Conservation (phyloP, 2,797 vertebrate species). For the Philypnodon macrostomus region DNA sequence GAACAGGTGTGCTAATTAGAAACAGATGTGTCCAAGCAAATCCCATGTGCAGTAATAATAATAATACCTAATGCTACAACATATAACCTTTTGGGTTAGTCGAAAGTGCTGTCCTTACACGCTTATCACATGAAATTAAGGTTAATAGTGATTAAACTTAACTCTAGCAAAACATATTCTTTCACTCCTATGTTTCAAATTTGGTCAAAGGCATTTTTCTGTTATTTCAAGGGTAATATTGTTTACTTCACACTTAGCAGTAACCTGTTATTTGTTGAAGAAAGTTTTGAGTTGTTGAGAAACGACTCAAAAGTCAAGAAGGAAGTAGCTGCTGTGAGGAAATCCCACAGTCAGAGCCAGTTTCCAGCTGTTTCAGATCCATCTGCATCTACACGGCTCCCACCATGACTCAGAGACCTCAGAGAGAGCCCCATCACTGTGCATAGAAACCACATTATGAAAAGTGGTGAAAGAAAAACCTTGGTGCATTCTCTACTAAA, state of each 20-base stretch:
- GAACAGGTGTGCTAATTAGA: constrained; percentile 59
- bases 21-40: constrained; percentile 52
- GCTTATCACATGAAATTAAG: too few relatives aligned
- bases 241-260: too few relatives aligned
- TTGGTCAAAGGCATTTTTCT: too few relatives aligned
- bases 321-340: constrained; percentile 24
- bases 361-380: constrained; percentile 55
- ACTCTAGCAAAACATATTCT: too few relatives aligned
- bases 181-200: too few relatives aligned
- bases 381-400: constrained; percentile 43
- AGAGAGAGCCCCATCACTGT: constrained; percentile 51
- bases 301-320: constrained; percentile 4
- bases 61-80: not conserved
- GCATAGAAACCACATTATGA: constrained; percentile 1
- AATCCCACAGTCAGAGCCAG: constrained; percentile 42
- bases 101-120: too few relatives aligned
- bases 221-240: too few relatives aligned
- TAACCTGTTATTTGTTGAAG: too few relatives aligned
- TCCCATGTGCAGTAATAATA: constrained; percentile 40
- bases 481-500: not conserved
- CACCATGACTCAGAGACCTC: constrained; percentile 49
- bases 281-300: not conserved
- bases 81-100: too few relatives aligned
- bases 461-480: constrained; percentile 2
- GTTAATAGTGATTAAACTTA: too few relatives aligned